Evolutionary conservation across 1,140 invertebrate species (phyloP), one percentile per base, ranked within the genome.

Genomic region (Pissodes strobi): DNA sequence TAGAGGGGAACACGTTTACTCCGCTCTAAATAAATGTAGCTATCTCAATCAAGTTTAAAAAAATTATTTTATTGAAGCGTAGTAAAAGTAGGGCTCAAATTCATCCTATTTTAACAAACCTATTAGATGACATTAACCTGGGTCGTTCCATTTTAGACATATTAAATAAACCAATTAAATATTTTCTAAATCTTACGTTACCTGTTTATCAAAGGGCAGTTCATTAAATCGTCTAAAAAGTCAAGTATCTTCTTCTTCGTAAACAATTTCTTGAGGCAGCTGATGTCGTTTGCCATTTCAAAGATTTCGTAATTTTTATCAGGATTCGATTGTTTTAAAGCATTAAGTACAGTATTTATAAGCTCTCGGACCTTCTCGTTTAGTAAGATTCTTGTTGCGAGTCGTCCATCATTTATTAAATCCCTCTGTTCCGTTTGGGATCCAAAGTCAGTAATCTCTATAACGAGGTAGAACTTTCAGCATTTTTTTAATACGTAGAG

Each of bases 281-380:
- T 38, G 0, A 37, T 22, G 57, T 71, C 62, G 12, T 70, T 56
- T 12, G 67, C 69, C 34, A 72, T 64, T n/a, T 58, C 55, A 6
- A 71, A 17, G 5, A 76, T 56, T 13, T 71, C 43, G 8, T 27
- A 39, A 15, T 74, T 43, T 56, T 73, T 71, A 1, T 68, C 49
- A 1, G 60, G 48, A 56, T 74, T 75, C 4, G 67, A 65, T 15
- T 53, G 53, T 37, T 71, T 48, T 43, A 76, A 58, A 4, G 72
- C 71, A 6, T 45, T 57, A 13, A 72, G 38, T 2, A 75, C 71
- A 4, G 71, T 72, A 15, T 66, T 51, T 17, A 76, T 67, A 0
- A 76, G 49, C 22, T 66, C 65, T 9, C 68, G 30, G 15, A 76
- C 67, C 51, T 66, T 74, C 27, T 74, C 72, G 51, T 76, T 76